Conservation (phyloP, 2,888 invertebrate genomes). For the Shargacucullia verbasci region DNA sequence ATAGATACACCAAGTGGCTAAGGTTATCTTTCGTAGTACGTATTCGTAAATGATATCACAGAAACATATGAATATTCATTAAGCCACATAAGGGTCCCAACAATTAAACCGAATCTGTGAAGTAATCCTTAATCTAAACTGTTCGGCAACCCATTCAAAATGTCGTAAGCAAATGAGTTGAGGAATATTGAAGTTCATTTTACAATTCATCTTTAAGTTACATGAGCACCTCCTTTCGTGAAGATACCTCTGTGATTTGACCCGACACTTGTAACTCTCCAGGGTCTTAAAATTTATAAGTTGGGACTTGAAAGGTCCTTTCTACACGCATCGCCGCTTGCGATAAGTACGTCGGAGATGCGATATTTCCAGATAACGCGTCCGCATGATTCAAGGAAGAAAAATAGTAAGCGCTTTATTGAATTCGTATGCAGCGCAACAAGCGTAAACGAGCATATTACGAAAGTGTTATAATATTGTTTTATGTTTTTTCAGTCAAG, state of each 20-base stretch:
- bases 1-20: no score
- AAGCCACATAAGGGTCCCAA: conserved; percentile 1
- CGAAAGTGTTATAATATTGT: not conserved
- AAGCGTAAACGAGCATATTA: not conserved
- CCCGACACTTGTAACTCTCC: conserved; percentile 79
- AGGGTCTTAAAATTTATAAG: conserved; percentile 77
- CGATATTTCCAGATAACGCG: conserved; percentile 72
- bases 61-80: not conserved
- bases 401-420: conserved; percentile 70
- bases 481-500: not conserved
- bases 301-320: conserved; percentile 76
- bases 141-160: conserved; percentile 3
- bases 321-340: conserved; percentile 69
- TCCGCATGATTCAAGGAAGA: conserved; percentile 63
- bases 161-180: conserved; percentile 6
- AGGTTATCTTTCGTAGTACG: no score
- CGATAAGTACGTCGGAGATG: conserved; percentile 78
- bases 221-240: conserved; percentile 20
- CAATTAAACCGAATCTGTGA: not conserved
- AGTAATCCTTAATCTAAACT: not conserved
- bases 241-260: conserved; percentile 59
- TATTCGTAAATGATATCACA: no score
- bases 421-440: conserved; percentile 64
- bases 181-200: conserved; percentile 22
- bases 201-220: conserved; percentile 18